Evolutionary conservation across 1,140 invertebrate species (phyloP), one percentile per base, ranked within the genome.

Genomic region (Amphibalanus amphitrite): DNA sequence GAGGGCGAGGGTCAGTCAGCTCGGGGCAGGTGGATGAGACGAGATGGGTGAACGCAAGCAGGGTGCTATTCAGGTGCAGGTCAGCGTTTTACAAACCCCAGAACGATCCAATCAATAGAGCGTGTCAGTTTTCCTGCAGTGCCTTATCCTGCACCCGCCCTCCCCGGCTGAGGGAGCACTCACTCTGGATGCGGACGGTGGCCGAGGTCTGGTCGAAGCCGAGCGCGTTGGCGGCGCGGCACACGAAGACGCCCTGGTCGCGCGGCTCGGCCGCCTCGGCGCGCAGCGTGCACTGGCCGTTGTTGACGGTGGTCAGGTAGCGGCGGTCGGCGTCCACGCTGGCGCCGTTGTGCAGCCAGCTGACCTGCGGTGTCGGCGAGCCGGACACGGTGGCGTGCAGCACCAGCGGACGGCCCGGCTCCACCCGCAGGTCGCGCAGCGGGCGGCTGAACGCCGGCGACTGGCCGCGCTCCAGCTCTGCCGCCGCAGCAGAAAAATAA

Each of bases 261-360:
- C 84, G 82, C 17, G 82, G 67, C 68, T 79, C 78, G 10, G 85
- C 78, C 78, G 86, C 82, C 72, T 85, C 86, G 75, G 86, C 86
- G 76, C 83, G 85, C 75, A 88, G 77, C 29, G 84, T 76, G 64
- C 86, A 85, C 71, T 86, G 84, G 1, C 86, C 86, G 71, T 84
- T 83, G 71, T 80, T 80, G 73, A 80, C 81, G 20, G 75, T 79
- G 70, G 82, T 80, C 64, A 82, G 77, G 78, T 89, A 90, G 77
- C 90, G 87, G 1, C 88, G 85, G 38, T 82, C 88, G 79, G 86
- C 86, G 76, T 90, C 88, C 67, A 93, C 85, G 75, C 89, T 89
- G 0, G 82, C 79, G 40, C 85, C 85, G 76, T 90, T 86, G 78
- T 90, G 91, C 75, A 84, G 89, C 90, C 91, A 93, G 69, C 86